phyloP scores from a whole-genome alignment of 2,888 invertebrate genomes.

The Cryptus viduatorius region DNA sequence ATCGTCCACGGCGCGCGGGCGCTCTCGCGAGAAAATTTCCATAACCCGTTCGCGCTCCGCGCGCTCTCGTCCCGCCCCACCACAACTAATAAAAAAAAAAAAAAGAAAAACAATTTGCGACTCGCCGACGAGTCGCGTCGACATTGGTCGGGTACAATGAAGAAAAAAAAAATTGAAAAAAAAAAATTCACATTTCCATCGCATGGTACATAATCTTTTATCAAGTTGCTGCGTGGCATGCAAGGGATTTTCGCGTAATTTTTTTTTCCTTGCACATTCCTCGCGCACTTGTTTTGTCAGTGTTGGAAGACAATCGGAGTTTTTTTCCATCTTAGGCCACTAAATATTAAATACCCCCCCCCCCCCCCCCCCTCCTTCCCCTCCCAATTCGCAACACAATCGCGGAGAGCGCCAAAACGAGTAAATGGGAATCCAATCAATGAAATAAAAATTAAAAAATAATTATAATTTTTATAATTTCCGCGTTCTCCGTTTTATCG shows the following conservation, averaged over 20 bases:
- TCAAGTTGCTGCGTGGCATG: slow-evolving; percentile 15
- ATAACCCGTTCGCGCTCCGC: neutral
- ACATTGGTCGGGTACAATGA: slow-evolving; percentile 25
- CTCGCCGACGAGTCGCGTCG: slow-evolving; percentile 1
- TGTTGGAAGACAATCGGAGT: slow-evolving; percentile 78
- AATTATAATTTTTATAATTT: neutral
- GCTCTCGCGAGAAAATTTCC: no score
- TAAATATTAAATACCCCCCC: no score
- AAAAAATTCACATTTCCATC: slow-evolving; percentile 22
- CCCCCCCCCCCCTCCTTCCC: no score
- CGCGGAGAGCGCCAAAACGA: no score
- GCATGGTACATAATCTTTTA: slow-evolving; percentile 9
- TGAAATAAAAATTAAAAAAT: slow-evolving; percentile 5
- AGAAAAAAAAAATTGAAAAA: slow-evolving; percentile 44
- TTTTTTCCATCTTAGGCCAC: slow-evolving; percentile 23
- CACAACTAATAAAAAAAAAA: slow-evolving; percentile 6
- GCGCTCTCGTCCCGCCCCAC: neutral
- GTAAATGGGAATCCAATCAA: neutral
- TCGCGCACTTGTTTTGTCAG: slow-evolving; percentile 64
- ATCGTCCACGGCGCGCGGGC: no score
- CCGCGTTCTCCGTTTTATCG: no score
- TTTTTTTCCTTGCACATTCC: slow-evolving; percentile 48
- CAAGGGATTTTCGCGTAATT: slow-evolving; percentile 11
- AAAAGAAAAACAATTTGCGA: slow-evolving; percentile 27
- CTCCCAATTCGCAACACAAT: no score